Conservation (phyloP, 2,797 vertebrate genomes). For the Aulostomus chinensis region DNA sequence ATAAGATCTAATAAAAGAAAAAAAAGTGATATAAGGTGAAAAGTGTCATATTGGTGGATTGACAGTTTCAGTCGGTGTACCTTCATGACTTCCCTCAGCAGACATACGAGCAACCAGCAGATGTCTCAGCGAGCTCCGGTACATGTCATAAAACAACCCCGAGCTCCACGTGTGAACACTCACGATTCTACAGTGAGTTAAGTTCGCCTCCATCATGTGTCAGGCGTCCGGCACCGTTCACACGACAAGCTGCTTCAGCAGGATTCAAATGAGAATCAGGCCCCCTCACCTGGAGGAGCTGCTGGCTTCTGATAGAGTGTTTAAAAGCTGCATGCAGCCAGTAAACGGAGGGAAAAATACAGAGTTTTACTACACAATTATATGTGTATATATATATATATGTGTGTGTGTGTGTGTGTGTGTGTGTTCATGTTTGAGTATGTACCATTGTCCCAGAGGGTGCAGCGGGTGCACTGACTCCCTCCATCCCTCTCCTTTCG, state of each 20-base stretch:
- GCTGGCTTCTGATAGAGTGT: slow-evolving; percentile 4
- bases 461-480: slow-evolving; percentile 23
- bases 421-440: no score
- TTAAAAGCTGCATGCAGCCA: not conserved
- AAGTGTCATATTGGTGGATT: not conserved
- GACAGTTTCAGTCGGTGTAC: slow-evolving; percentile 13
- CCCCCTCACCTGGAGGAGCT: slow-evolving; percentile 44
- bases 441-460: not conserved
- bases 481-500: slow-evolving; percentile 32
- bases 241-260: slow-evolving; percentile 11
- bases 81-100: slow-evolving; percentile 22
- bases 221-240: slow-evolving; percentile 39
- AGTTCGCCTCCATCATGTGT: not conserved
- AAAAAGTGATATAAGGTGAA: not conserved
- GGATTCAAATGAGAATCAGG: not conserved
- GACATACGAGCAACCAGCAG: slow-evolving; percentile 48
- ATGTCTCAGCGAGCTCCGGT: slow-evolving; percentile 40
- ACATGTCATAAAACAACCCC: not conserved
- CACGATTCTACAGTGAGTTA: no score
- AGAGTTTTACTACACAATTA: no score
- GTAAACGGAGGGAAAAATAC: slow-evolving; percentile 5
- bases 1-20: not conserved
- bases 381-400: slow-evolving; percentile 13
- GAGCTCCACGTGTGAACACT: no score
- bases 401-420: no score